These are phyloP conservation scores for Etheostoma nigrum DNA, from an alignment of 2,797 vertebrate species.

Conservation along the genomic window DNA sequence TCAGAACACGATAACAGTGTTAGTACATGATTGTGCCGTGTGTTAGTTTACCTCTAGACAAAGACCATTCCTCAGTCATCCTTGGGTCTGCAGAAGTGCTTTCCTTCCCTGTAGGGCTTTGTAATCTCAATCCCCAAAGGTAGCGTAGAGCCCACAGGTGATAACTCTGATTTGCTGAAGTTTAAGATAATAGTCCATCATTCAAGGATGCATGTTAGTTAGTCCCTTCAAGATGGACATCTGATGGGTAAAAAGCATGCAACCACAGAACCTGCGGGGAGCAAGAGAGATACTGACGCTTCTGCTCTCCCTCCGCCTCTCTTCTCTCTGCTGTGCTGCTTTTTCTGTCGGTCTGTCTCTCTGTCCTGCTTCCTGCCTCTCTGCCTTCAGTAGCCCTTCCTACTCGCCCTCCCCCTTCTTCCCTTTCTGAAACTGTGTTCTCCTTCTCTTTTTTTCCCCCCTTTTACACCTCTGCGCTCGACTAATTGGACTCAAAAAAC, in stretches of 20 bases:
- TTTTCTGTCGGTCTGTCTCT: conserved; percentile 43
- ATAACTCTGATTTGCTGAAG: conserved; percentile 5
- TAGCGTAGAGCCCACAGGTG: conserved; percentile 23
- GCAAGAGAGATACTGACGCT: conserved; percentile 30
- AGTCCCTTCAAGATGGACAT: conserved; percentile 20
- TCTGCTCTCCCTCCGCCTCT: conserved; percentile 48
- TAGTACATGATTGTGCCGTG: not conserved
- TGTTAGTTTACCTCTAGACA: conserved; percentile 60
- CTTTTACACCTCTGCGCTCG: conserved; percentile 36
- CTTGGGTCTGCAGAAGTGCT: not conserved
- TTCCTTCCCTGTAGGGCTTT: conserved; percentile 22
- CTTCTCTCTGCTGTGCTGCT: conserved; percentile 36
- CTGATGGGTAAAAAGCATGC: conserved; percentile 17
- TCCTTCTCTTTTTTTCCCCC: conserved; percentile 1
- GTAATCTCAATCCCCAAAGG: conserved; percentile 25
- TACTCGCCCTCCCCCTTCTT: conserved; percentile 20
- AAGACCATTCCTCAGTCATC: conserved; percentile 41
- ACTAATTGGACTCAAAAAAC: conserved; percentile 50
- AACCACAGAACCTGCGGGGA: conserved; percentile 25
- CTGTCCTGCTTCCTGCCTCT: conserved; percentile 54
- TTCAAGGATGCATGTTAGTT: not conserved
- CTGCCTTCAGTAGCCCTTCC: conserved; percentile 60
- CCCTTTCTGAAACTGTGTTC: conserved; percentile 30
- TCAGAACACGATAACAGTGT: not conserved
- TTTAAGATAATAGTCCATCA: conserved; percentile 27